Conservation (phyloP, 2,113 vertebrate species). For the Chitala chitala region DNA sequence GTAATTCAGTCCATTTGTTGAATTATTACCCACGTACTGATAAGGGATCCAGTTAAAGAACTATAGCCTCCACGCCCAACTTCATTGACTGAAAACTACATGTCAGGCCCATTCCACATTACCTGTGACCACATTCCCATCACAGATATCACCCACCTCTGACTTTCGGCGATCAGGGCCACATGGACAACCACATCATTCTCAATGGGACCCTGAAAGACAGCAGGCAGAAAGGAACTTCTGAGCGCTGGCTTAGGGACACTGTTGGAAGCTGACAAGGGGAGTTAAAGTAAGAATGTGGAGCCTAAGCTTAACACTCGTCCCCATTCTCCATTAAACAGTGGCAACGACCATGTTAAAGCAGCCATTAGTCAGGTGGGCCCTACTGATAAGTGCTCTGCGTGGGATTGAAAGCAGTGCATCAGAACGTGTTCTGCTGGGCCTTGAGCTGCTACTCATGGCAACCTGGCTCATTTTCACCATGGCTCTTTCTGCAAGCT, state of each 20-base stretch:
- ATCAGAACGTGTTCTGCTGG: not conserved
- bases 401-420: not conserved
- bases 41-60: no score
- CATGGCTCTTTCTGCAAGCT: not conserved
- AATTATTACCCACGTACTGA: no score
- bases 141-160: conserved; percentile 71
- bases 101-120: not conserved
- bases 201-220: conserved; percentile 87
- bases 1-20: not conserved
- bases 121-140: not conserved
- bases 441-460: no score
- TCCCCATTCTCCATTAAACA: no score
- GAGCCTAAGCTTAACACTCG: not conserved
- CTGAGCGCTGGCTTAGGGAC: not conserved
- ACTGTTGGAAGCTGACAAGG: not conserved
- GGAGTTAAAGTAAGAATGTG: not conserved
- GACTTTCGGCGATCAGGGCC: conserved; percentile 90
- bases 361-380: not conserved
- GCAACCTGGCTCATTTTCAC: not conserved
- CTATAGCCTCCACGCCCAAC: not conserved
- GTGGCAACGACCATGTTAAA: not conserved
- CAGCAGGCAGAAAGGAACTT: not conserved
- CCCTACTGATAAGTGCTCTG: not conserved
- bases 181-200: conserved; percentile 91
- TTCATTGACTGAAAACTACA: conserved; percentile 13